Base-by-base conservation (phyloP, 2,113 vertebrate species). In the Dolichotis patagonum region DNA sequence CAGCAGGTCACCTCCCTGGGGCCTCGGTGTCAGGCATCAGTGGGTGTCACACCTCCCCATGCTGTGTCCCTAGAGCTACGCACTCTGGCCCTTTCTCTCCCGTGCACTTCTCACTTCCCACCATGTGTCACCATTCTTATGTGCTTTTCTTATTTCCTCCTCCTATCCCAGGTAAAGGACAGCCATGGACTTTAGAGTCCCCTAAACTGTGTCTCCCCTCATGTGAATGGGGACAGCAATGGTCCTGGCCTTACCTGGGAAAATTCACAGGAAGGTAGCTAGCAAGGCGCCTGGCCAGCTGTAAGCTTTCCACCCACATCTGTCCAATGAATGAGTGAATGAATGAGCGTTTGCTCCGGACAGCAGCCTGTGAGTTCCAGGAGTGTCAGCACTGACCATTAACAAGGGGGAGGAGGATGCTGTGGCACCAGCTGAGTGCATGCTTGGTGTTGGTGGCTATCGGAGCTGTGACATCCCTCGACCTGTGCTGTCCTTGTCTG, bases 371-470 rank as follows among this genome's bases (percentile, higher is more conserved):
- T 28, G 35, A 35, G 20, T n/a, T 38, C 24, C 24, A 17, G 43
- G 6, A 46, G 12, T 38, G 5, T 30, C 13, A 7, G 7, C 35
- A 5, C 3, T 3, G 54, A n/a, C 26, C 24, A 2, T 16, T 56
- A 62, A 32, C 46, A 19, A 13, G 28, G 77, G 32, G 20, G 3
- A 1, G 1, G 41, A 16, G 49, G 69, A 30, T 30, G 32, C 43
- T 6, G 2, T 8, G 22, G 49, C 46, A 0, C 4, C 4, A 41
- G 22, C 17, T 41, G 41, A n/a, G 4, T 0, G 32, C n/a, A 26
- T 19, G 54, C 1, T 0, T 6, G 0, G 3, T 7, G 2, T 12
- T 30, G 24, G 56, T 3, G 41, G 14, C 8, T 10, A 6, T n/a
- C 0, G 3, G 1, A 49, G 43, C n/a, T 49, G 1, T 5, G 17